Conservation (phyloP, 2,797 vertebrate genomes). For the Botia almorhae region DNA sequence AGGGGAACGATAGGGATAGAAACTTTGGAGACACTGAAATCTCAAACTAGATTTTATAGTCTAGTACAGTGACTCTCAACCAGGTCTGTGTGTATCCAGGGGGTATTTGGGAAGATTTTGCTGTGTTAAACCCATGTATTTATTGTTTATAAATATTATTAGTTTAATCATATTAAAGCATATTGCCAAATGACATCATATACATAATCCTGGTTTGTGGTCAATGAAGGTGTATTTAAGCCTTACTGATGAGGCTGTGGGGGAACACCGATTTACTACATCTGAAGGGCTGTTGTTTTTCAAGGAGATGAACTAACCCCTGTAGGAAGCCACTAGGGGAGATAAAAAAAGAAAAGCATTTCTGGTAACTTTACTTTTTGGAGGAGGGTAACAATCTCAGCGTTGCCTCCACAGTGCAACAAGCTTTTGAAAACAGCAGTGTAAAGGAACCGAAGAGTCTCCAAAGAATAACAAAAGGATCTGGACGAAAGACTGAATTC, state of each 20-base stretch:
- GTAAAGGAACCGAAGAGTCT: slow-evolving; percentile 63
- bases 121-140: not conserved
- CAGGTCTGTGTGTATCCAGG: not conserved
- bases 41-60: slow-evolving; percentile 48
- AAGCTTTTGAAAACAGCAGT: slow-evolving; percentile 48
- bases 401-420: slow-evolving; percentile 35
- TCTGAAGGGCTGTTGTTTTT: slow-evolving; percentile 13
- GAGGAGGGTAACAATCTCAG: not conserved
- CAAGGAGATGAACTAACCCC: slow-evolving; percentile 11
- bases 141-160: not conserved
- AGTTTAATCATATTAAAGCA: not conserved
- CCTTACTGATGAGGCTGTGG: not conserved
- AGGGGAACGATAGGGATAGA: slow-evolving; percentile 51
- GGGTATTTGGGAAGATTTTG: not conserved
- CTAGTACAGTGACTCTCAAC: not conserved
- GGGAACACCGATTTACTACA: not conserved
- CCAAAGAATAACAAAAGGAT: slow-evolving; percentile 77
- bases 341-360: not conserved
- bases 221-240: not conserved
- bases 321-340: slow-evolving; percentile 17
- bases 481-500: slow-evolving; percentile 79
- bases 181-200: not conserved
- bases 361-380: slow-evolving; percentile 4
- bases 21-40: slow-evolving; percentile 52
- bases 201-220: not conserved